Percentiles rank a stretch among this genome's conserved stretches.
phyloP scores from a whole-genome alignment of 1,140 invertebrate genomes.

The Pteromalus puparum region DNA sequence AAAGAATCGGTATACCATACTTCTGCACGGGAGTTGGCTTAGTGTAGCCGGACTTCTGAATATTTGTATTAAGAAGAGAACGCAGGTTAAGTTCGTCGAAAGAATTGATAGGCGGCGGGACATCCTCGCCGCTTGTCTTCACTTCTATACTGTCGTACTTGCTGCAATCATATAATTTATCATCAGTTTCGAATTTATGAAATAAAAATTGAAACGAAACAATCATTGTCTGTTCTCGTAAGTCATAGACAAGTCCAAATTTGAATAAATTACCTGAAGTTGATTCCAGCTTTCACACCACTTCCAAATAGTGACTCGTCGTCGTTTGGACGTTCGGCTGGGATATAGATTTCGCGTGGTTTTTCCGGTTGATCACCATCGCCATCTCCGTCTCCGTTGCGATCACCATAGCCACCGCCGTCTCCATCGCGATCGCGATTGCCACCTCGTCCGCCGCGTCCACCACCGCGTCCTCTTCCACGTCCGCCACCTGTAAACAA shows the following conservation, averaged over 20 bases:
- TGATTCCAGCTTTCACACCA: constrained; percentile 87
- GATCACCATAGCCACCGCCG: constrained; percentile 29
- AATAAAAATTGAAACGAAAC: no score
- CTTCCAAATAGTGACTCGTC: constrained; percentile 84
- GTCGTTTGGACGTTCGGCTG: constrained; percentile 83
- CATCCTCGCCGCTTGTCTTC: constrained; percentile 83
- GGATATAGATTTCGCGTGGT: constrained; percentile 82
- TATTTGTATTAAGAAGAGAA: constrained; percentile 83
- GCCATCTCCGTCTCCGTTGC: constrained; percentile 33
- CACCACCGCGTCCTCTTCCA: constrained; percentile 36
- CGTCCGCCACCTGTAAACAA: constrained; percentile 52
- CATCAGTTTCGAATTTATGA: background rate
- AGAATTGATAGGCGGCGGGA: constrained; percentile 78
- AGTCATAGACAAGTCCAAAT: background rate
- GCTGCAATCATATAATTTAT: constrained; percentile 57
- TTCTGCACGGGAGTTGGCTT: constrained; percentile 97
- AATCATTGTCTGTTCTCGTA: no score
- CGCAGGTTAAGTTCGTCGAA: constrained; percentile 86
- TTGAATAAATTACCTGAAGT: constrained; percentile 79
- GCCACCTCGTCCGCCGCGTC: constrained; percentile 47
- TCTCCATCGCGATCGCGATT: constrained; percentile 37
- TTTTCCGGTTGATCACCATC: constrained; percentile 50
- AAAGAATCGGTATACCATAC: constrained; percentile 89
- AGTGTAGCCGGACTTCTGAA: constrained; percentile 87
- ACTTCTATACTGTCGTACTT: constrained; percentile 91